Conservation (phyloP, 2,888 invertebrate species). For the Acrobasis consociella region DNA sequence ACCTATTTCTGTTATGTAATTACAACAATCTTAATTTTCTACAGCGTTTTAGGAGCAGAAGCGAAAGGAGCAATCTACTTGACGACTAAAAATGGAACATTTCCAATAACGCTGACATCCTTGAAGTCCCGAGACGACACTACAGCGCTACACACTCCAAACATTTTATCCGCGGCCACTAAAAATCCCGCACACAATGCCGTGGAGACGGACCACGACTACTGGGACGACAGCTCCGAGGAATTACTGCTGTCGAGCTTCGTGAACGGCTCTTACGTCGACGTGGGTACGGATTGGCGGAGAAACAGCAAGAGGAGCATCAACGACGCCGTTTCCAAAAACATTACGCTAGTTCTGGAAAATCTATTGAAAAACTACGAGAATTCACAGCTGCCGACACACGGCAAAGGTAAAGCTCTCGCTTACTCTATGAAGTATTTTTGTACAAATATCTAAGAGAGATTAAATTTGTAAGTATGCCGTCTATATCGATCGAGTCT, state of each 20-base stretch:
- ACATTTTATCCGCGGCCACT: constrained; percentile 63
- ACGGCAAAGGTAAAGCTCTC: constrained; percentile 86
- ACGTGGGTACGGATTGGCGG: constrained; percentile 53
- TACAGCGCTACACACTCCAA: constrained; percentile 58
- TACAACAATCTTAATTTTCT: constrained; percentile 36
- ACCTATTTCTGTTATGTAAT: neutral
- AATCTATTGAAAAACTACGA: constrained; percentile 95
- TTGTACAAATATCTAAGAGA: no score
- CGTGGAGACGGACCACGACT: constrained; percentile 43
- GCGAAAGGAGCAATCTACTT: constrained; percentile 78
- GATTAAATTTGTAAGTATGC: no score
- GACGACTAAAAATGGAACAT: constrained; percentile 79
- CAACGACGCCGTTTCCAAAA: constrained; percentile 89
- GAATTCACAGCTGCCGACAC: constrained; percentile 94
- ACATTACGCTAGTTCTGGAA: constrained; percentile 92
- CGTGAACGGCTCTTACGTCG: constrained; percentile 62
- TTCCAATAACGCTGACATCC: constrained; percentile 77
- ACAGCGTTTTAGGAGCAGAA: constrained; percentile 57
- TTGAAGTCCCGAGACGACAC: constrained; percentile 57
- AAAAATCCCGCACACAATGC: constrained; percentile 58
- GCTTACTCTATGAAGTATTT: no score
- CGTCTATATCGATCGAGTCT: no score
- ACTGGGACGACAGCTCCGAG: constrained; percentile 59
- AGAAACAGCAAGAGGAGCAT: constrained; percentile 75
- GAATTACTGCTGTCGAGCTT: constrained; percentile 63